A percentile compares a stretch with the other conserved stretches of the same genome.
Conservation (phyloP, 2,888 invertebrate species). For the Pharmacophagus antenor region DNA sequence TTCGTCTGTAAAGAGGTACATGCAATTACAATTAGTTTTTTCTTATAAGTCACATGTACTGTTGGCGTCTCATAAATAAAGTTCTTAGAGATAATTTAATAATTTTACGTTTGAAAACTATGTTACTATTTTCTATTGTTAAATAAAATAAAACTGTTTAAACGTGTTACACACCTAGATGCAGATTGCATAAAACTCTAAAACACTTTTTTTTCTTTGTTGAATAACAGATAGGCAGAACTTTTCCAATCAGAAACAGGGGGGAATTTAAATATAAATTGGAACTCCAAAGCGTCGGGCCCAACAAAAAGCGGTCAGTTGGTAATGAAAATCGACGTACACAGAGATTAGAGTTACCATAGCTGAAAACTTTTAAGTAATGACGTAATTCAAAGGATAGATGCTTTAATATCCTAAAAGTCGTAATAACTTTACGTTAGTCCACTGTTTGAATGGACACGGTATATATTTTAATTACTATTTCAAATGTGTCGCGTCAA, state of each 20-base stretch:
- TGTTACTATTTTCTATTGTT: no score
- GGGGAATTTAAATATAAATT: conserved; percentile 56
- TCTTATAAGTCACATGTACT: no score
- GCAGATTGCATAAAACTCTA: conserved; percentile 27
- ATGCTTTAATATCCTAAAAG: conserved; percentile 17
- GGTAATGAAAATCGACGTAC: conserved; percentile 68
- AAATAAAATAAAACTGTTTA: no score
- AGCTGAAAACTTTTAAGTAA: conserved; percentile 35
- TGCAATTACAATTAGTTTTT: no score
- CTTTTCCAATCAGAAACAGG: conserved; percentile 49
- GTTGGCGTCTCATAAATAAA: no score
- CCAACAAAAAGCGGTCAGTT: conserved; percentile 57
- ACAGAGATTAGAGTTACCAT: conserved; percentile 57
- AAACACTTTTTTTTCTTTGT: conserved; percentile 25
- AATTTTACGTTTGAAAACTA: no score
- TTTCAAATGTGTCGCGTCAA: no score
- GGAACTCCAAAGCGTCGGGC: conserved; percentile 44
- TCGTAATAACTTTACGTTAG: background rate
- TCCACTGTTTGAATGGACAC: background rate
- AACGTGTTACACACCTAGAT: conserved; percentile 8
- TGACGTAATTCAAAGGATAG: conserved; percentile 35
- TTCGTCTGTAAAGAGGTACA: no score
- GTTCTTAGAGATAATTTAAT: no score
- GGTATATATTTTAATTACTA: background rate
- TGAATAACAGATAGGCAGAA: conserved; percentile 43